Evolutionary conservation across 2,797 vertebrate species (phyloP), one percentile per base, ranked within the genome.

Genomic region (Pseudotriccus pelzelni): DNA sequence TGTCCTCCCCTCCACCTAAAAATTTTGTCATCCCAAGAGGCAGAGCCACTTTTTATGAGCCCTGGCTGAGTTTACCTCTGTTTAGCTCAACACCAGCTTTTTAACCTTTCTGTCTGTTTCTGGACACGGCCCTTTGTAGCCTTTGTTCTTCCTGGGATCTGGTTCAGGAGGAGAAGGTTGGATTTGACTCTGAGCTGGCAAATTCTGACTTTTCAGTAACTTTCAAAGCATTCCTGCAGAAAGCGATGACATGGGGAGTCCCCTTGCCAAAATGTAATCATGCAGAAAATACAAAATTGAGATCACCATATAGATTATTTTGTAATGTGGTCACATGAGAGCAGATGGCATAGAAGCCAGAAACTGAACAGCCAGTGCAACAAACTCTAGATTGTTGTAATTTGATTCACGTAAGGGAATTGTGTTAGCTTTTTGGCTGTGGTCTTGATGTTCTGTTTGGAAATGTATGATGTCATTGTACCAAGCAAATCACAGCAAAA

Each of bases 381-480:
- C 90, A 41, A 91, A 81, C 97, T 97, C 89, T 87, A 94, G 97
- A 97, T 96, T 96, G 50, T 78, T 97, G 97, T 97, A 96, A 96
- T 97, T 97, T 97, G 97, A 97, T 97, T 98, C 97, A 97, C 90
- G 53, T 97, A 44, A 96, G 95, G 96, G 97, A 97, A 96, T 96
- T 96, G 95, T 96, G 87, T 94, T 97, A 83, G 81, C 62, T 90
- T 97, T 94, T 94, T 96, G 97, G 96, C 96, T 76, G 84, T 72
- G 84, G 90, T 52, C 76, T 67, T 90, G 91, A 84, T 93, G 91
- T 94, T 97, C 97, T 97, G 27, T 97, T 97, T 97, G 97, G 97
- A 96, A 97, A 96, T 95, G 96, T 95, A 96, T 98, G 98, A 98
- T 98, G 98, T 98, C 97, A 98, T 97, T 87, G 92, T 97, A 96